A percentile compares a stretch with the other conserved stretches of the same genome.
Evolutionary conservation across 2,888 invertebrate genomes (phyloP).

Genomic region (Drosophila merina): DNA sequence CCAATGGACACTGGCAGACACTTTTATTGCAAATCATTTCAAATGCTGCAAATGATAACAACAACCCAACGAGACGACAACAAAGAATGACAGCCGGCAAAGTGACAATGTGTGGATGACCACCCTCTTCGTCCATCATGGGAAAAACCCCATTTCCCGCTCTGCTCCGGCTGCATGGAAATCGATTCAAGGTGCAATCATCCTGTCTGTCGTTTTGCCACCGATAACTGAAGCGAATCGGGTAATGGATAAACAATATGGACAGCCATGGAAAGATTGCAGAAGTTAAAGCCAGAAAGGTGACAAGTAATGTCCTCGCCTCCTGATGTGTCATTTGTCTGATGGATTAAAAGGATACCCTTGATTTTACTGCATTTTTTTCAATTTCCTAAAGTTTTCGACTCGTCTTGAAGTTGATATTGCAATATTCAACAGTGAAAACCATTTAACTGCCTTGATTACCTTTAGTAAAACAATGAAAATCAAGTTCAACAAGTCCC

Average conservation of each 20-base stretch:
- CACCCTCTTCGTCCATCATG: neutral
- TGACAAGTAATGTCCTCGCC: neutral
- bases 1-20: constrained; percentile 71
- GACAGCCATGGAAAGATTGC: constrained; percentile 10
- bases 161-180: constrained; percentile 34
- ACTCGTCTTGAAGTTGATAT: too few species aligned
- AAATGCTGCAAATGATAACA: constrained; percentile 80
- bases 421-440: neutral
- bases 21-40: constrained; percentile 81
- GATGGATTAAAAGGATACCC: neutral
- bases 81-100: constrained; percentile 51
- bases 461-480: neutral
- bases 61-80: constrained; percentile 33
- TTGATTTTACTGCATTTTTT: neutral
- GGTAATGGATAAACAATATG: constrained; percentile 32
- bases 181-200: constrained; percentile 50
- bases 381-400: too few species aligned
- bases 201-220: constrained; percentile 29
- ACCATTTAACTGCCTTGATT: neutral
- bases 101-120: constrained; percentile 57
- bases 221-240: constrained; percentile 27
- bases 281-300: constrained; percentile 1
- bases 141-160: too few species aligned
- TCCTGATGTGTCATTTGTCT: neutral
- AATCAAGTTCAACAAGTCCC: neutral